Percentiles rank a stretch among this genome's conserved stretches.
Evolutionary conservation across 2,888 invertebrate species (phyloP).

Genomic region (Lasioglossum villosulum): DNA sequence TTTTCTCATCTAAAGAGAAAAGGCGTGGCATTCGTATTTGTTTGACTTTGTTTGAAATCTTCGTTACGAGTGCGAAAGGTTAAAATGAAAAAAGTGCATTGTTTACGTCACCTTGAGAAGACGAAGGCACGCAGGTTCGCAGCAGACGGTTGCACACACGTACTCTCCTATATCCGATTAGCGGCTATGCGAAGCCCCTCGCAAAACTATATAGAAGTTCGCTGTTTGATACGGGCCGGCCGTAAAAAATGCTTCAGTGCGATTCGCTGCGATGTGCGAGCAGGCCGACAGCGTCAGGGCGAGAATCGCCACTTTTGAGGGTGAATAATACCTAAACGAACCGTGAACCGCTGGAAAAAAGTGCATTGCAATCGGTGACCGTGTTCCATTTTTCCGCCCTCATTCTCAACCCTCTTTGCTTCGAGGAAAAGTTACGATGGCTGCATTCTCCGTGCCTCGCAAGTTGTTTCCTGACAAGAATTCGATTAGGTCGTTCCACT

Average conservation of each 20-base stretch:
- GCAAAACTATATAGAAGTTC: slow-evolving; percentile 75
- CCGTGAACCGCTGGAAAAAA: neutral
- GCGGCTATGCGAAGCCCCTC: slow-evolving; percentile 79
- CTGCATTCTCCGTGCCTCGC: neutral
- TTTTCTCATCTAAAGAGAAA: too few species aligned
- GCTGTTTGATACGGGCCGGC: slow-evolving; percentile 74
- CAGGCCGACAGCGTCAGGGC: slow-evolving; percentile 74
- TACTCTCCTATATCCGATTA: slow-evolving; percentile 77
- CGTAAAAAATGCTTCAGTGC: slow-evolving; percentile 70
- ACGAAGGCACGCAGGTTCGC: slow-evolving; percentile 21
- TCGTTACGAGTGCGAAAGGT: neutral
- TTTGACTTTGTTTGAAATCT: too few species aligned
- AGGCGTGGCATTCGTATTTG: too few species aligned
- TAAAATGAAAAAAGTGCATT: slow-evolving; percentile 13
- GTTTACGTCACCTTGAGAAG: slow-evolving; percentile 69
- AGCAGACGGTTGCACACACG: slow-evolving; percentile 48
- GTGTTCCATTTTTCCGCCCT: neutral
- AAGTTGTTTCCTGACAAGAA: too few species aligned
- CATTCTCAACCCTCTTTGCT: neutral
- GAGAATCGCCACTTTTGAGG: slow-evolving; percentile 80
- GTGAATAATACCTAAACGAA: slow-evolving; percentile 67
- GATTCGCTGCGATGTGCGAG: slow-evolving; percentile 77
- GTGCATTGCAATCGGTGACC: neutral
- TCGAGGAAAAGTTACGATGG: neutral
- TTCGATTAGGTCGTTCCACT: too few species aligned